These are phyloP conservation scores for Myopa testacea DNA, from an alignment of 2,888 invertebrate genomes.

Conservation along the genomic window DNA sequence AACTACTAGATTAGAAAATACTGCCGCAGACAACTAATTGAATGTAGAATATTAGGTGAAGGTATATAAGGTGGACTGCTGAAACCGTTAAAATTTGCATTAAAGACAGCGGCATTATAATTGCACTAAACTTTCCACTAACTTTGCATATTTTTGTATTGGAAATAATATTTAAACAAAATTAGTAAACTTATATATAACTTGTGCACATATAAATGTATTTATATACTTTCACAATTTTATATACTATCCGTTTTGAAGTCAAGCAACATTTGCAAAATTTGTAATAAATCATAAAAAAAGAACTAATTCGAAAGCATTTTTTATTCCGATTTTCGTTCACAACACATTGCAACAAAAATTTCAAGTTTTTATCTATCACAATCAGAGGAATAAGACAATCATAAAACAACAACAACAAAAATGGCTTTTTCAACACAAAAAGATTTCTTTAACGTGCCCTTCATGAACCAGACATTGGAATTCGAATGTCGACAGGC, in stretches of 20 bases:
- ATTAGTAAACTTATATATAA: no score
- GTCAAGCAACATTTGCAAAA: conserved; percentile 46
- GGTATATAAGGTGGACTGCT: no score
- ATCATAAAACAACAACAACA: conserved; percentile 57
- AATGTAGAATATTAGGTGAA: no score
- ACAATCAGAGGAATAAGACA: conserved; percentile 20
- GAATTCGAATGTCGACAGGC: conserved; percentile 54
- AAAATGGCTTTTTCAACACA: conserved; percentile 67
- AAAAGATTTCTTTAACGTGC: conserved; percentile 62
- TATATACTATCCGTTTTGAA: conserved; percentile 21
- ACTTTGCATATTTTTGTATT: no score
- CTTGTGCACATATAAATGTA: no score
- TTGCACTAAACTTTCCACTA: no score
- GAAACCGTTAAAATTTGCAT: no score
- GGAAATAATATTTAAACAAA: no score
- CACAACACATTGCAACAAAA: conserved; percentile 44
- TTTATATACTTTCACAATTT: no score
- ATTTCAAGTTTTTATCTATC: conserved; percentile 47
- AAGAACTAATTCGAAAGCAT: conserved; percentile 40
- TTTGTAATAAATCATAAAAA: conserved; percentile 42
- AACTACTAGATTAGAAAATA: no score
- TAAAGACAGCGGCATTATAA: no score
- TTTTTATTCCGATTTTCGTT: conserved; percentile 39
- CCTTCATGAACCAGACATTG: conserved; percentile 57
- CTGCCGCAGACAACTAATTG: no score